Conservation (phyloP, 2,113 vertebrate species). For the Chlorocebus sabaeus region DNA sequence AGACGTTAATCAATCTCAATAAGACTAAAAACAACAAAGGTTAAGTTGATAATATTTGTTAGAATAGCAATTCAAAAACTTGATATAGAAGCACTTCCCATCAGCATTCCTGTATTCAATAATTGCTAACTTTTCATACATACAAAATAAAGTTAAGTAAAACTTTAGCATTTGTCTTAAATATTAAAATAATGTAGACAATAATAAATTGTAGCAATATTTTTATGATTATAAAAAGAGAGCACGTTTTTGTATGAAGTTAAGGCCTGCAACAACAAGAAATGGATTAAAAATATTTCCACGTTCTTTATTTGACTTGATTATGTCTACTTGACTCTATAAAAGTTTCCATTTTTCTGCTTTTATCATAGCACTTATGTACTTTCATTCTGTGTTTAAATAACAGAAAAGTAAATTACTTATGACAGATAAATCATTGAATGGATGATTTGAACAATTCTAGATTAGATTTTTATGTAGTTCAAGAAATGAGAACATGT, state of each 20-base stretch:
- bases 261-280: neutral
- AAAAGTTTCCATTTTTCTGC: neutral
- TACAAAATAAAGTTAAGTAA: neutral
- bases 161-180: neutral
- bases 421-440: neutral
- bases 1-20: neutral
- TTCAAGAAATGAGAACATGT: neutral
- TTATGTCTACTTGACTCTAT: neutral
- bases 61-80: neutral
- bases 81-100: neutral
- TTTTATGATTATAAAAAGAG: neutral
- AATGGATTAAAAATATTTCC: neutral
- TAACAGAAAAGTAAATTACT: neutral
- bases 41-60: neutral
- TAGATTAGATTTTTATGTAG: neutral
- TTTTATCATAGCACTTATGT: neutral
- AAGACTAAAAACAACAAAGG: neutral
- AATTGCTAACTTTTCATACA: neutral
- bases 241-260: neutral
- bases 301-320: neutral
- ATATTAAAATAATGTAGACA: neutral
- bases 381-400: neutral
- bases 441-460: neutral
- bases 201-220: neutral
- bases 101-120: neutral